Base-by-base conservation (phyloP, 2,797 vertebrate species). In the Sebastes kiyomatsui region DNA sequence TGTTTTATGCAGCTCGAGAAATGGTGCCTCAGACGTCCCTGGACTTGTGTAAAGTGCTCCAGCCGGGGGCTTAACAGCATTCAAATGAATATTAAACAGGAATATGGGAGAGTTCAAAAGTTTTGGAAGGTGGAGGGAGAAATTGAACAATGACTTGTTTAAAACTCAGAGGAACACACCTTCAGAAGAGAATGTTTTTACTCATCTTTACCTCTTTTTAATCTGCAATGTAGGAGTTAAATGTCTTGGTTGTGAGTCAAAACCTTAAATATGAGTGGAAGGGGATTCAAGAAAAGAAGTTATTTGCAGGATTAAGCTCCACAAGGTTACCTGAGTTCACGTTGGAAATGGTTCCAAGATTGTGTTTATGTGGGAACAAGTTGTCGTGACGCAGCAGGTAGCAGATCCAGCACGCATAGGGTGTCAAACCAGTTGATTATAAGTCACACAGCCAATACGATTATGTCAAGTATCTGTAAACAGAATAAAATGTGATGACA, bases 61-160 rank as follows among this genome's bases (percentile, higher is more conserved):
- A 35, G 64, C 70, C 20, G 30, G n/a, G 13, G 30, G 58, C 55
- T 78, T 38, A 42, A 55, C 61, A 58, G 64, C 82, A 55, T 81
- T 82, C 68, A 64, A 67, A 86, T 87, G 16, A 84, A 87, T 88
- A 88, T 87, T 74, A 87, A 88, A 86, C 64, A 35, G 64, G 54
- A 42, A 81, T 67, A 62, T 18, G 25, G 28, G 46, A n/a, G 16
- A 75, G 80, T 78, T 88, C 11, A 83, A 68, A 82, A 28, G 84
- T 85, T 72, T 69, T 32, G 3, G 25, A 11, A 52, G 35, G 46
- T 42, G 16, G 56, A 77, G 20, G 62, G 6, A 74, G 28, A 71
- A 72, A 62, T 22, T 35, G 23, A 66, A 72, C 54, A 62, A 28
- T 32, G 52, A 49, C 58, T 52, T n/a, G 18, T 61, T 79, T 52